Percentiles rank a stretch among this genome's conserved stretches.
These are phyloP conservation scores for Hyperoplus lanceolatus DNA, from an alignment of 2,797 vertebrate species.

Conservation along the genomic window DNA sequence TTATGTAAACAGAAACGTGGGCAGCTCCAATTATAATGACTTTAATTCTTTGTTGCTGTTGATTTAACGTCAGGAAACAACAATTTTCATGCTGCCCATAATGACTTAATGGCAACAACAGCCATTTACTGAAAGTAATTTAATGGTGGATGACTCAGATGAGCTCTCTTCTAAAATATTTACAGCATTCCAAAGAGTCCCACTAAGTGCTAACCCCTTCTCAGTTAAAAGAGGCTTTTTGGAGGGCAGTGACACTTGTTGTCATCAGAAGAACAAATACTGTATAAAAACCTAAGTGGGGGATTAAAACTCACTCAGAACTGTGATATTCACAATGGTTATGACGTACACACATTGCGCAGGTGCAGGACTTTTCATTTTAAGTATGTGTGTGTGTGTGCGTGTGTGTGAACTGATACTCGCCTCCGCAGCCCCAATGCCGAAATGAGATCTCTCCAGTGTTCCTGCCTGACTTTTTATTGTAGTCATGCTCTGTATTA, in stretches of 20 bases:
- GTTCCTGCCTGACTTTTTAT: constrained; percentile 68
- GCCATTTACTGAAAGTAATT: constrained; percentile 77
- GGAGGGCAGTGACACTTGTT: constrained; percentile 46
- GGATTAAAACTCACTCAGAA: constrained; percentile 35
- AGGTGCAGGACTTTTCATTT: constrained; percentile 52
- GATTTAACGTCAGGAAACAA: constrained; percentile 74
- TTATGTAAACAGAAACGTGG: constrained; percentile 72
- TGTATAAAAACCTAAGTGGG: constrained; percentile 29
- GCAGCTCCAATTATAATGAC: constrained; percentile 68
- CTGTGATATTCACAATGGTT: constrained; percentile 22
- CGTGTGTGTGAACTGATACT: constrained; percentile 27
- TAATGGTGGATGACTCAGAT: constrained; percentile 76
- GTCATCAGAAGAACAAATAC: constrained; percentile 55
- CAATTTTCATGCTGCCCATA: constrained; percentile 78
- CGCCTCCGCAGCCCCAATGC: constrained; percentile 21
- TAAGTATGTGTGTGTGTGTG: constrained; percentile 2
- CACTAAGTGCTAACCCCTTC: constrained; percentile 50
- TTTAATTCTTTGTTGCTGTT: constrained; percentile 78
- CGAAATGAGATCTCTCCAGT: constrained; percentile 64
- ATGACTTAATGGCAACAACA: constrained; percentile 80
- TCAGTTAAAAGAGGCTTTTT: constrained; percentile 54
- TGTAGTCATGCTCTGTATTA: constrained; percentile 69
- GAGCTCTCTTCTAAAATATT: constrained; percentile 79
- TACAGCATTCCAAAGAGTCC: constrained; percentile 68
- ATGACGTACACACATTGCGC: constrained; percentile 13